Evolutionary conservation across 1,140 invertebrate species (phyloP), one percentile per base, ranked within the genome.

Genomic region (Pteromalus puparum): DNA sequence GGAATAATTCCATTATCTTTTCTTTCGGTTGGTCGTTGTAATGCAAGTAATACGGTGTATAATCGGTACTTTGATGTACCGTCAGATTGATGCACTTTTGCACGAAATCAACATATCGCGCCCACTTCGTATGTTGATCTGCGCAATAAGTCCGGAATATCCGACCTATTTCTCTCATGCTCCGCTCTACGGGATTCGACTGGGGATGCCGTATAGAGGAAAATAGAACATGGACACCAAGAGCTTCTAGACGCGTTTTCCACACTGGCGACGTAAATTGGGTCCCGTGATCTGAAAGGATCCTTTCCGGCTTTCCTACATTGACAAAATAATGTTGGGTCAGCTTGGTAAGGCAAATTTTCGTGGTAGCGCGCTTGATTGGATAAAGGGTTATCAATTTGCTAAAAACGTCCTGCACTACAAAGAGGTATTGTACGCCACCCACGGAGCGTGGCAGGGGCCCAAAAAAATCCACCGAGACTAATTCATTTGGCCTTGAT

Each of bases 361-460:
- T 42, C 21, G 74, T 76, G 6, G 42, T 48, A 21, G 74, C 42
- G 13, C 38, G 5, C 15, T 76, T 76, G 1, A 76, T 48, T 2
- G 74, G 42, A 26, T 76, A 76, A 12, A 90, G 74, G 76, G 88
- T 87, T 0, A 90, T 87, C 70, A 87, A 89, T 81, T 91, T 91
- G 26, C 88, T 87, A 83, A 91, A 92, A 1, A 81, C 73, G 81
- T 92, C 90, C 4, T 89, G 82, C 6, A 89, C 76, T 0, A 91
- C 90, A 65, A 91, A 88, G 34, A 92, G 88, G 85, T 89, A 91
- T 24, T 78, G 82, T 18, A 77, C 42, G 1, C 30, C 74, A 2
- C n/a, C 74, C 1, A 21, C 34, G 3, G 24, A 34, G n/a, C 74
- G 74, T 13, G 74, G 34, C 13, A 76, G 42, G 15, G 74, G 74